These are phyloP conservation scores for Rhinophrynus dorsalis DNA, from an alignment of 2,797 vertebrate species.

Conservation along the genomic window DNA sequence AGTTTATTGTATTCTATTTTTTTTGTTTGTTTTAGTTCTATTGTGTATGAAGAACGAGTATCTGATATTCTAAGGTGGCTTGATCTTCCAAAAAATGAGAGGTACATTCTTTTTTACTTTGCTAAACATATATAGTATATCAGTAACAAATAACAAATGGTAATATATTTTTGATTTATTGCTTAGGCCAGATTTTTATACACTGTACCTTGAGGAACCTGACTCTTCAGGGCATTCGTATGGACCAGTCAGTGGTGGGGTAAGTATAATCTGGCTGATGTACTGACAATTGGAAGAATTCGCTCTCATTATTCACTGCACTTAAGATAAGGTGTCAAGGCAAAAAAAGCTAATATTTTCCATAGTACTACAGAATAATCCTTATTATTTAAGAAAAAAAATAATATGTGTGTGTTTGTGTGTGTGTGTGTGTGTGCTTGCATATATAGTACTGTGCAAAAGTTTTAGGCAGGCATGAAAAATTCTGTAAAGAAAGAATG, in stretches of 20 bases:
- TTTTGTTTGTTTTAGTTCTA: conserved; percentile 60
- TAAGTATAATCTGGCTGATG: conserved; percentile 69
- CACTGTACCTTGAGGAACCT: conserved; percentile 89
- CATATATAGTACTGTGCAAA: too few species aligned
- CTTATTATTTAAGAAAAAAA: too few species aligned
- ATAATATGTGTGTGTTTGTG: too few species aligned
- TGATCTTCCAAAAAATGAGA: conserved; percentile 70
- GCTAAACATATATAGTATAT: neutral
- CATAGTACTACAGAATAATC: too few species aligned
- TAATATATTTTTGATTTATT: conserved; percentile 36
- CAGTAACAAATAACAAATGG: neutral
- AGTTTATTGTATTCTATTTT: too few species aligned
- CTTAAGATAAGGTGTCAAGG: too few species aligned
- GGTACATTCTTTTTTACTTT: conserved; percentile 65
- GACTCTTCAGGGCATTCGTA: conserved; percentile 80
- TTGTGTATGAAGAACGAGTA: conserved; percentile 75
- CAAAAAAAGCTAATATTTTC: too few species aligned
- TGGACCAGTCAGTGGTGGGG: conserved; percentile 81
- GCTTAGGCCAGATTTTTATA: conserved; percentile 85
- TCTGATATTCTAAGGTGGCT: conserved; percentile 80
- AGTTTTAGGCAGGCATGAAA: too few species aligned
- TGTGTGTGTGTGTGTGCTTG: too few species aligned
- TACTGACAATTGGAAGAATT: too few species aligned
- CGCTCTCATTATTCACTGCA: too few species aligned
- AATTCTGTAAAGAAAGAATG: too few species aligned